phyloP scores from a whole-genome alignment of 2,888 invertebrate species.

The Brachycybe producta region DNA sequence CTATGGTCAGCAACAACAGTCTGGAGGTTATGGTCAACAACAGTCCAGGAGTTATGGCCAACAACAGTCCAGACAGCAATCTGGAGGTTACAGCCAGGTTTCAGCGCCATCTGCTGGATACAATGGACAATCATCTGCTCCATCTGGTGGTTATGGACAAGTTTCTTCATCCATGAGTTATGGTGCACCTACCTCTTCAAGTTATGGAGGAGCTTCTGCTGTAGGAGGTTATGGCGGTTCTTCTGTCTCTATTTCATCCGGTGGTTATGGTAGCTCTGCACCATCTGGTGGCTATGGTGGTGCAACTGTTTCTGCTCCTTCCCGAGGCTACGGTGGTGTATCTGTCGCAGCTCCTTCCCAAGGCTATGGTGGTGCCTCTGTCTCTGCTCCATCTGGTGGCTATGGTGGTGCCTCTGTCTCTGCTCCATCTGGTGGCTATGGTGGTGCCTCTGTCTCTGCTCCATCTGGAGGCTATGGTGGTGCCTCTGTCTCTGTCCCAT shows the following conservation, averaged over 20 bases:
- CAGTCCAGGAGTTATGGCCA: neutral
- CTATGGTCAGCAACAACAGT: neutral
- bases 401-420: neutral
- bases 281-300: neutral
- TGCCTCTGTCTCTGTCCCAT: neutral
- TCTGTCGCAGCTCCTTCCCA: neutral
- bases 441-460: neutral
- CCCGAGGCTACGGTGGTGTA: neutral
- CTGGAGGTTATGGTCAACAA: neutral
- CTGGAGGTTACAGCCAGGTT: neutral
- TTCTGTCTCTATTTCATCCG: too few species aligned
- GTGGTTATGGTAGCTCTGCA: neutral
- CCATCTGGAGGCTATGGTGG: neutral
- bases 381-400: neutral
- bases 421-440: neutral
- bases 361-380: neutral
- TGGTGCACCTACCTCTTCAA: neutral
- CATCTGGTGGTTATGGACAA: neutral
- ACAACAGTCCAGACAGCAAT: neutral
- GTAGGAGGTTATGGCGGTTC: neutral
- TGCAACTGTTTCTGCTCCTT: neutral
- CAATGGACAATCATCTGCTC: neutral
- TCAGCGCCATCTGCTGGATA: neutral
- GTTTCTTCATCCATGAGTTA: neutral
- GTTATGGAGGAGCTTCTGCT: neutral